Base-by-base conservation (phyloP, 1,140 invertebrate genomes). In the Drosophila kurseongensis region DNA sequence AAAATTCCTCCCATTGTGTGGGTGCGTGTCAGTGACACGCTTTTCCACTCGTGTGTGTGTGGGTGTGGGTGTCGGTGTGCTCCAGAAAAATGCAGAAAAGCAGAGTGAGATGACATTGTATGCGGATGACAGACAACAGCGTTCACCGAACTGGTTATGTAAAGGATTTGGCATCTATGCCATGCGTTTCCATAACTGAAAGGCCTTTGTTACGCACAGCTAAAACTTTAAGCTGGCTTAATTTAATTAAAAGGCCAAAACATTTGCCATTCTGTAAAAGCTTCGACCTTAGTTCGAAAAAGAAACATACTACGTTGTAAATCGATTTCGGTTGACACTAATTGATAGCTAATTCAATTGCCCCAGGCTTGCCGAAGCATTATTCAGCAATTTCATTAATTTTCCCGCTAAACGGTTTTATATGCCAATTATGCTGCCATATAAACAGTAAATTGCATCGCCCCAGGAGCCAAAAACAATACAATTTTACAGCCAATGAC, bases 271-370 rank as follows among this genome's bases (percentile, higher is more conserved):
- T n/a, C 6, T 32, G 32, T 56, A 23, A 32, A 29, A 69, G 27
- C 38, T 48, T 68, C 58, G 77, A 68, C 59, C 79, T 78, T 68
- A 56, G 38, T 45, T 36, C 2, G 57, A 42, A 65, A 23, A 54
- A 23, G 23, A 54, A 54, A 18, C n/a, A 56, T 42, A 29, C 27
- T 32, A 45, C 8, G 44, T 73, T 76, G 35, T 44, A 75, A 80
- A 75, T 80, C 66, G 51, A 63, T 58, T 69, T 68, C 9, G 10
- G 41, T 45, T 38, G 52, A 60, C 58, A 61, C 50, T 82, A 82
- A 82, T 82, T 83, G 80, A 48, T 47, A 48, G 56, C 66, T 85
- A 85, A 80, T 84, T 65, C 61, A 61, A 45, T 73, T 84, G 68
- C 68, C 66, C 6, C 52, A 8, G 68, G 68, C 41, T 5, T 18